Percentiles rank a stretch among this genome's conserved stretches.
phyloP scores from a whole-genome alignment of 2,797 vertebrate species.

The Thaleichthys pacificus region DNA sequence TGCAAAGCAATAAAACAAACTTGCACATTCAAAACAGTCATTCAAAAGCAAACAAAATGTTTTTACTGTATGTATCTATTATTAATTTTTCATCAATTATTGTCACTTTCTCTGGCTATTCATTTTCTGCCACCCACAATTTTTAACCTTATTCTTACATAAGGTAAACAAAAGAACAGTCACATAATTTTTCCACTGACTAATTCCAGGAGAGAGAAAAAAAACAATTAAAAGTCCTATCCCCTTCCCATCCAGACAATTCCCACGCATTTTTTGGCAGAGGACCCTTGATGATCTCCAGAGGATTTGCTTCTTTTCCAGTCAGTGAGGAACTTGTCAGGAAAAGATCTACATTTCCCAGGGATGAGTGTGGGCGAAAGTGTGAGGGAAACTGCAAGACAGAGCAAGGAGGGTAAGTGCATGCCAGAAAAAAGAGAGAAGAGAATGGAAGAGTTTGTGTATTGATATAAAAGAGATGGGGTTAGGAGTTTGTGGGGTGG shows the following conservation, averaged over 20 bases:
- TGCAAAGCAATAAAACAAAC: constrained; percentile 53
- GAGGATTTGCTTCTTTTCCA: constrained; percentile 94
- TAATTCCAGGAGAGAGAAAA: constrained; percentile 72
- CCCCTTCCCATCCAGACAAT: constrained; percentile 91
- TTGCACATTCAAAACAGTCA: too few relatives aligned
- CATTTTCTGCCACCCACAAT: constrained; percentile 61
- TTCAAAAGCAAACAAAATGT: too few relatives aligned
- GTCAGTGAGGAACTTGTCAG: constrained; percentile 95
- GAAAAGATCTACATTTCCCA: constrained; percentile 95
- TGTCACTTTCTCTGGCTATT: constrained; percentile 22
- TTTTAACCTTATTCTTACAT: constrained; percentile 55
- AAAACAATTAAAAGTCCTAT: constrained; percentile 83
- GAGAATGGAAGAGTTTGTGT: constrained; percentile 7
- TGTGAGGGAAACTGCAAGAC: constrained; percentile 72
- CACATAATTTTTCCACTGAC: constrained; percentile 76
- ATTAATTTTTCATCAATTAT: constrained; percentile 38
- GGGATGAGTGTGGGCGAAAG: constrained; percentile 82
- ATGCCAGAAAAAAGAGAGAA: constrained; percentile 65
- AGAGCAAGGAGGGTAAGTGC: constrained; percentile 66
- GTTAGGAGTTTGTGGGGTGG: constrained; percentile 10
- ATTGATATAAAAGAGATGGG: constrained; percentile 14
- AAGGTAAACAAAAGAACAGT: constrained; percentile 79
- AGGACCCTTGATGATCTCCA: constrained; percentile 90
- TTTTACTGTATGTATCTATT: constrained; percentile 29
- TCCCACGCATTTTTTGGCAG: constrained; percentile 99